Percentiles rank a stretch among this genome's conserved stretches.
phyloP scores from a whole-genome alignment of 1,140 invertebrate species.

The Drosophila azteca region DNA sequence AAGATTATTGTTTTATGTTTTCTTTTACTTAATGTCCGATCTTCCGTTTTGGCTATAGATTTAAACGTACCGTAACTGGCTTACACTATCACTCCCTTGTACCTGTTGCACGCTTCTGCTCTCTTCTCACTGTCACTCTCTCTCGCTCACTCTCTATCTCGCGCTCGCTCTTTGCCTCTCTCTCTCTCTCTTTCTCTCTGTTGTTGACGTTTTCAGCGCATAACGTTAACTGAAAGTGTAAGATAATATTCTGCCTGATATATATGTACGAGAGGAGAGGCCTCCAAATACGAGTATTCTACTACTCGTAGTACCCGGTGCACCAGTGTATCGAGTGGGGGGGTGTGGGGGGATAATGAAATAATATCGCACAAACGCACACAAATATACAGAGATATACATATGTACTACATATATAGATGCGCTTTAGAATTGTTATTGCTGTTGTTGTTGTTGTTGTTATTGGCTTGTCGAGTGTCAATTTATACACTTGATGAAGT shows the following conservation, averaged over 20 bases:
- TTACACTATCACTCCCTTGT: conserved; percentile 6
- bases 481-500: conserved; percentile 38
- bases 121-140: background rate
- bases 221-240: conserved; percentile 75
- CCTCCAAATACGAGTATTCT: conserved; percentile 8
- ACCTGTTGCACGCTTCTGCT: background rate
- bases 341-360: conserved; percentile 27
- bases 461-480: conserved; percentile 42
- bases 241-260: conserved; percentile 65
- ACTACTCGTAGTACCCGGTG: too few species aligned
- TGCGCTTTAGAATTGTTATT: conserved; percentile 25
- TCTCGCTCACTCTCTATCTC: background rate
- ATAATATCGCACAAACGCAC: conserved; percentile 35
- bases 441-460: conserved; percentile 28
- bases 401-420: conserved; percentile 17
- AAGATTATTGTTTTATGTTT: conserved; percentile 47
- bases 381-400: conserved; percentile 25
- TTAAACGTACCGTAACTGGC: conserved; percentile 19
- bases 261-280: conserved; percentile 49
- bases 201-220: conserved; percentile 58
- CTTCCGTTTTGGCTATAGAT: conserved; percentile 41
- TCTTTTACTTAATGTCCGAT: conserved; percentile 59
- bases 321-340: background rate
- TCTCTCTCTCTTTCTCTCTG: background rate
- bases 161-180: background rate